Conservation (phyloP, 2,113 vertebrate species). For the Pachyramphus minor region DNA sequence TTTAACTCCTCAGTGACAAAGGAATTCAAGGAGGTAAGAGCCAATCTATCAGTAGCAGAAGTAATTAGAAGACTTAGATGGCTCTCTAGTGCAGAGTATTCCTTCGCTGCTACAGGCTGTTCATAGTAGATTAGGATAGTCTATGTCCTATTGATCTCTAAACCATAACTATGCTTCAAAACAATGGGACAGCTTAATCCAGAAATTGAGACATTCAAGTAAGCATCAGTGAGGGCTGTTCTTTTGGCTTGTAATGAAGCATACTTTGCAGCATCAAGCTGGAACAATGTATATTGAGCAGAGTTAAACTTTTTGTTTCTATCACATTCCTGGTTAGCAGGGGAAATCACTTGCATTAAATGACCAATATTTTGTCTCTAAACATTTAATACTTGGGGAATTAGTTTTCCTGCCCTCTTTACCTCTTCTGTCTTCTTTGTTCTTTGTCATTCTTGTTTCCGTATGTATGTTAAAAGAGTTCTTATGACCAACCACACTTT, state of each 20-base stretch:
- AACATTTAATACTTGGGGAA: neutral
- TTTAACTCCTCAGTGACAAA: conserved; percentile 78
- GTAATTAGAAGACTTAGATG: conserved; percentile 80
- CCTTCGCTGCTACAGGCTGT: conserved; percentile 55
- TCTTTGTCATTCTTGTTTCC: neutral
- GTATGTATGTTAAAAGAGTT: neutral
- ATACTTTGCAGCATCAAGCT: neutral
- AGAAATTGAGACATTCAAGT: conserved; percentile 56
- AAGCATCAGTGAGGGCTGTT: conserved; percentile 17
- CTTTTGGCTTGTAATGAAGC: conserved; percentile 50
- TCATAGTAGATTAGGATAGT: conserved; percentile 73
- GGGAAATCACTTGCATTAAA: neutral
- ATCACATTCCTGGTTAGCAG: neutral
- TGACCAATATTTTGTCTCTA: neutral
- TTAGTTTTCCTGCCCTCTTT: neutral
- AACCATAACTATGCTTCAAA: conserved; percentile 64
- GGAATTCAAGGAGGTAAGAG: conserved; percentile 74
- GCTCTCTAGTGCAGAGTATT: conserved; percentile 71
- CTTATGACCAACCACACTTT: neutral
- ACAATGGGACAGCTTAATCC: conserved; percentile 69
- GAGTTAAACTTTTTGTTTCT: neutral
- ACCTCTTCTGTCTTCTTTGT: neutral
- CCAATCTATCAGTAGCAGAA: conserved; percentile 77
- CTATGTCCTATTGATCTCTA: conserved; percentile 66
- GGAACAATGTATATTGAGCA: neutral